These are phyloP conservation scores for Acleris sparsana DNA, from an alignment of 2,888 invertebrate genomes.

Conservation along the genomic window DNA sequence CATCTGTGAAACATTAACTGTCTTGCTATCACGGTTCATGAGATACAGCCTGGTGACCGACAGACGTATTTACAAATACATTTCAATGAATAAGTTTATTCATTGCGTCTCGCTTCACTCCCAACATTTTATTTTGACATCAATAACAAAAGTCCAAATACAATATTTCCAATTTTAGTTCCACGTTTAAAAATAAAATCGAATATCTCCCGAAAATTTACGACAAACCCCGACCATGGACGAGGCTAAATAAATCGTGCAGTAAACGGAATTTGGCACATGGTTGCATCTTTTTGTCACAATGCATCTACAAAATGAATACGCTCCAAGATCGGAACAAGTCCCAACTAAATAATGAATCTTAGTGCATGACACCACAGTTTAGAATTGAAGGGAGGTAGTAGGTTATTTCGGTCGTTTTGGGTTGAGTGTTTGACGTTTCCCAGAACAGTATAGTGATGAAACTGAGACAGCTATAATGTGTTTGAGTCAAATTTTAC, in stretches of 20 bases:
- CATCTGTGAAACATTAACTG: no score
- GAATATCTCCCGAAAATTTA: constrained; percentile 26
- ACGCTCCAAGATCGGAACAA: neutral
- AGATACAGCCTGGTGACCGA: no score
- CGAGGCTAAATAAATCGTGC: constrained; percentile 30
- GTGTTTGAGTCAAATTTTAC: constrained; percentile 44
- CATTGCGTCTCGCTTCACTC: no score
- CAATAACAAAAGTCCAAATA: neutral
- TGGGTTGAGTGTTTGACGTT: constrained; percentile 4
- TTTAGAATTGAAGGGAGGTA: neutral
- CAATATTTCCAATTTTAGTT: constrained; percentile 18
- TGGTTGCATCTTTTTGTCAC: constrained; percentile 25
- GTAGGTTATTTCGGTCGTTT: neutral
- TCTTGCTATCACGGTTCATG: no score
- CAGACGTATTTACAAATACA: no score
- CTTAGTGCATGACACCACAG: neutral
- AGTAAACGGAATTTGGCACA: constrained; percentile 32
- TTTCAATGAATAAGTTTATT: no score
- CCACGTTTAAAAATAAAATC: constrained; percentile 23
- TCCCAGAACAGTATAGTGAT: constrained; percentile 42
- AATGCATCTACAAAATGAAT: constrained; percentile 2
- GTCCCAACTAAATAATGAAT: neutral
- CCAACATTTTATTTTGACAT: neutral
- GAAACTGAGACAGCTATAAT: constrained; percentile 45
- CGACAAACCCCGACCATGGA: constrained; percentile 23